These are phyloP conservation scores for Amiota mariae DNA, from an alignment of 2,888 invertebrate genomes.

Conservation along the genomic window DNA sequence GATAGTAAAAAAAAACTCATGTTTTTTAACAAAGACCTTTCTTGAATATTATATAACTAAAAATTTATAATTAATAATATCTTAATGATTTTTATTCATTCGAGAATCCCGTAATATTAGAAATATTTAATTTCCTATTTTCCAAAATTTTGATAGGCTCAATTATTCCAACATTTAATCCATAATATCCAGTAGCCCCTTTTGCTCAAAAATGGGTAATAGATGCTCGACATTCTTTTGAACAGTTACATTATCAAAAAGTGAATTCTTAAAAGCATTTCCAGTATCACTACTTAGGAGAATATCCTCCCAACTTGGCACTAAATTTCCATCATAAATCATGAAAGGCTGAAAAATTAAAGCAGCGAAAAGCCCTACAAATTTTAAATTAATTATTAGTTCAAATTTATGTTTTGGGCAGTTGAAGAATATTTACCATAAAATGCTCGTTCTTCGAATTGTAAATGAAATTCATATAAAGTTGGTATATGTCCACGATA, in stretches of 20 bases:
- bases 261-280: constrained; percentile 59
- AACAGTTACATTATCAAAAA: constrained; percentile 60
- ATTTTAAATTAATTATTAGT: background rate
- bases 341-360: constrained; percentile 65
- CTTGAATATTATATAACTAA: no score
- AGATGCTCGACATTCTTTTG: constrained; percentile 61
- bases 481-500: constrained; percentile 50
- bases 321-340: constrained; percentile 60
- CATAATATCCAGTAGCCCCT: constrained; percentile 64
- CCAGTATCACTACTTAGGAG: constrained; percentile 64
- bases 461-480: constrained; percentile 51
- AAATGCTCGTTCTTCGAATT: constrained; percentile 51
- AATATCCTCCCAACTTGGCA: constrained; percentile 64
- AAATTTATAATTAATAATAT: no score
- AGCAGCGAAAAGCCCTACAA: constrained; percentile 59
- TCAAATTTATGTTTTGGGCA: background rate
- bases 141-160: no score
- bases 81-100: no score
- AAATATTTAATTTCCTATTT: no score
- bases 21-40: no score
- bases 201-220: constrained; percentile 65
- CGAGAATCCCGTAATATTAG: no score
- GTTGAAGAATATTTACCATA: constrained; percentile 34
- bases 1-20: no score
- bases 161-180: constrained; percentile 24